Base-by-base conservation (phyloP, 2,888 invertebrate species). In the Osedax fenrisi region DNA sequence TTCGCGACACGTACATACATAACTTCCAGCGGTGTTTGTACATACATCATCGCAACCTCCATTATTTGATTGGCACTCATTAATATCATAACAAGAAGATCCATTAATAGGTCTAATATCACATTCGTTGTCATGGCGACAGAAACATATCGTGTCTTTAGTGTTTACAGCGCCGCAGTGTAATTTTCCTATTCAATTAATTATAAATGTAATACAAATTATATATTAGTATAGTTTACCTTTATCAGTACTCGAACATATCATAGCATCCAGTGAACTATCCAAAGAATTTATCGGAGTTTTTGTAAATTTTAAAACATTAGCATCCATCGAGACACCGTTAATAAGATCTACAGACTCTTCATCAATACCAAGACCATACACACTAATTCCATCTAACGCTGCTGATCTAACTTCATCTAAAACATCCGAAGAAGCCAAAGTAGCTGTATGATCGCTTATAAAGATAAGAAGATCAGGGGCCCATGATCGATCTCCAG, bases 81-180 rank as follows among this genome's bases (percentile, higher is more conserved):
- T 17, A 41, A 41, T 26, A 68, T 26, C 68, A 21, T n/a, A n/a
- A 26, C 68, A 68, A 5, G 17, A 10, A 68, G 26, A 26, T 26
- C 68, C 68, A 26, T 68, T 68, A 10, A 21, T 1, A 10, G 68
- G 68, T 68, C 27, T 17, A 13, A 68, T 26, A 68, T 68, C 26
- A n/a, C 68, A 68, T 21, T 68, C 68, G n/a, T 26, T n/a, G 10
- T 68, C 27, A 68, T n/a, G 21, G 22, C 68, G 25, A 68, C 68
- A 68, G 26, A 68, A 68, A 26, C 68, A 68, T 26, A 68, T 68
- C 25, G 22, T 68, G 17, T 68, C 68, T n/a, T 68, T 68, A 22
- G 68, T 68, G 26, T 26, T 26, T 3, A 68, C 68, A 26, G 25
- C 25, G 22, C 68, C 68, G 68, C 68, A 68, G n/a, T 41, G 41